A percentile compares a stretch with the other conserved stretches of the same genome.
Evolutionary conservation across 2,888 invertebrate genomes (phyloP).

Genomic region (Diarsia brunnea): DNA sequence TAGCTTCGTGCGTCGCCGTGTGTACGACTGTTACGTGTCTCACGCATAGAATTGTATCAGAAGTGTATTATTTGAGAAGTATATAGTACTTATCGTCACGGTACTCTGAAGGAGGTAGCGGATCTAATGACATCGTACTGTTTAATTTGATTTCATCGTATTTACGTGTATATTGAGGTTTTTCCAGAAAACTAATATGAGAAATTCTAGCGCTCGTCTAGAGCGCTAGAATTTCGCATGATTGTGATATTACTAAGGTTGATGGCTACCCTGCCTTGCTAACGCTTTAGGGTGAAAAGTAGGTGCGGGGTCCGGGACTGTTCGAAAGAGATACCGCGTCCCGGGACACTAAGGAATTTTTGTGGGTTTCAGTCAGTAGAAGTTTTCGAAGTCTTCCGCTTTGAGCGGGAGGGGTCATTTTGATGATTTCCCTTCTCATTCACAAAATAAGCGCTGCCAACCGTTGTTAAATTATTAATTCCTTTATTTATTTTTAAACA

Average conservation of each 20-base stretch:
- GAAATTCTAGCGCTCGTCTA: background rate
- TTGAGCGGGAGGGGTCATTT: too few species aligned
- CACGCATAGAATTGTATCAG: conserved; percentile 39
- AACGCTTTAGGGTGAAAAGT: background rate
- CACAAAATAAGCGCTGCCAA: background rate
- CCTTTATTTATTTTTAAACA: too few species aligned
- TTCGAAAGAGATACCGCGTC: too few species aligned
- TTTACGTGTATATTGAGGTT: background rate
- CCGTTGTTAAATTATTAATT: background rate
- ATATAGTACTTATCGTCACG: conserved; percentile 17
- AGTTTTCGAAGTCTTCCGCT: too few species aligned
- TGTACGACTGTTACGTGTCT: conserved; percentile 30
- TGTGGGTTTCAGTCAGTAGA: too few species aligned
- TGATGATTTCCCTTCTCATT: too few species aligned
- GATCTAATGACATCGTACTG: conserved; percentile 38
- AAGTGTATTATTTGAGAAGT: conserved; percentile 29
- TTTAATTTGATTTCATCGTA: background rate
- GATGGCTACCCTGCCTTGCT: too few species aligned
- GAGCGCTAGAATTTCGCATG: too few species aligned
- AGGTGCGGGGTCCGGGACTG: background rate
- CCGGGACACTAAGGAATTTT: too few species aligned
- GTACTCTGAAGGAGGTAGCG: conserved; percentile 15
- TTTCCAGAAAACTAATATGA: background rate
- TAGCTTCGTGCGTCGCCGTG: too few species aligned
- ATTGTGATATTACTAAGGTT: background rate